These are phyloP conservation scores for Tenualosa thibaudeaui DNA, from an alignment of 2,797 vertebrate genomes.

Conservation along the genomic window DNA sequence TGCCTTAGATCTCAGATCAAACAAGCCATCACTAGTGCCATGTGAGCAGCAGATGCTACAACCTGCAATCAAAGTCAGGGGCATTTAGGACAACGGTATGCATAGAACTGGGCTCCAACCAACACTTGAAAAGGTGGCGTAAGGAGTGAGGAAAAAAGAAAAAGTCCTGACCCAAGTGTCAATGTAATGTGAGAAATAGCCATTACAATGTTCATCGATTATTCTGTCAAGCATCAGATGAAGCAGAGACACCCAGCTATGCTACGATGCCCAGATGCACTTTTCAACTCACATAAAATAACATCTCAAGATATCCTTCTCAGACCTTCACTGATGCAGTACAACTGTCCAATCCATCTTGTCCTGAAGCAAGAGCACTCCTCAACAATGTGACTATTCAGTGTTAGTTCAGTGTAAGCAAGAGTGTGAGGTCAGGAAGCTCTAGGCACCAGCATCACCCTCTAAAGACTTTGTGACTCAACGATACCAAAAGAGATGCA, in stretches of 20 bases:
- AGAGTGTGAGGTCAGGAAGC: neutral
- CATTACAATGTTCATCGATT: conserved; percentile 17
- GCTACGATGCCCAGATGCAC: neutral
- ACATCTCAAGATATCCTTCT: neutral
- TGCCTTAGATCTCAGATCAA: neutral
- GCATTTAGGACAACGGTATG: neutral
- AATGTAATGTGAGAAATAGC: neutral
- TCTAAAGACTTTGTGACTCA: neutral
- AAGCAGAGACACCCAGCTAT: neutral
- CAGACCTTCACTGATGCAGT: neutral
- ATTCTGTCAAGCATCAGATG: conserved; percentile 30
- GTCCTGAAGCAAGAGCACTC: no score
- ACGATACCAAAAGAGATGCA: neutral
- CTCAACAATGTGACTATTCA: neutral
- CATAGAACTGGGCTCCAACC: neutral
- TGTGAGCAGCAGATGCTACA: neutral
- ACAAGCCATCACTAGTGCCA: neutral
- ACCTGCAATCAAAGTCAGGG: neutral
- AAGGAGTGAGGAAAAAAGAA: neutral
- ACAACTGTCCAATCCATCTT: neutral
- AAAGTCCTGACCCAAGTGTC: neutral
- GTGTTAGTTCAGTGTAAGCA: no score
- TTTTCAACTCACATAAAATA: neutral
- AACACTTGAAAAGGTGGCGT: neutral
- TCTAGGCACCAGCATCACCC: neutral